These are phyloP conservation scores for Sterrhoptilus dennistouni DNA, from an alignment of 2,113 vertebrate species.

Conservation along the genomic window DNA sequence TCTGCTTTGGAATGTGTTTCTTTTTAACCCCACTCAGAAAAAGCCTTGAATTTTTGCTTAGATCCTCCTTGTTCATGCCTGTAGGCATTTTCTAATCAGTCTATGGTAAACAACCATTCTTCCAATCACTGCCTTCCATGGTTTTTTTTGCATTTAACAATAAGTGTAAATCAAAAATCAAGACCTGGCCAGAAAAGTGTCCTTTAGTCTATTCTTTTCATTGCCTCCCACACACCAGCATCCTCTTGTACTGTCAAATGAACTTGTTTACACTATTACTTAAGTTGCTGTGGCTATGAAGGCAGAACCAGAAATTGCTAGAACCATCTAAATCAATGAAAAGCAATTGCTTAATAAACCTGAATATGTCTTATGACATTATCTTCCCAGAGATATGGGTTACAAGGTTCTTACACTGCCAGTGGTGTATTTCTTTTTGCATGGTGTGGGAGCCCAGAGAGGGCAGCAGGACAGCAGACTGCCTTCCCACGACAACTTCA, in stretches of 20 bases:
- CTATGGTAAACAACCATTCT: background rate
- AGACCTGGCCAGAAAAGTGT: background rate
- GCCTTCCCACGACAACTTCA: background rate
- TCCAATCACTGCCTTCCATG: background rate
- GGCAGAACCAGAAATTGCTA: background rate
- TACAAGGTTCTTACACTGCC: background rate
- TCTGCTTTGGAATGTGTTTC: background rate
- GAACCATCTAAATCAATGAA: background rate
- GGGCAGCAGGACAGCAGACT: background rate
- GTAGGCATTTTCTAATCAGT: background rate
- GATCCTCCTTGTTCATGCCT: background rate
- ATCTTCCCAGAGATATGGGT: background rate
- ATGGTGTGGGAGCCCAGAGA: background rate
- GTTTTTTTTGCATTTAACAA: background rate
- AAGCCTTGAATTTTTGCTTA: background rate
- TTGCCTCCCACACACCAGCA: background rate
- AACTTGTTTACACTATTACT: background rate
- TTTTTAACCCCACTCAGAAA: background rate
- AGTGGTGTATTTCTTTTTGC: rapidly evolving
- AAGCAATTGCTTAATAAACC: background rate
- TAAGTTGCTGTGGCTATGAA: background rate
- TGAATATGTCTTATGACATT: background rate
- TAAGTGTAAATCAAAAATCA: background rate
- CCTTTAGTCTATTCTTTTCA: background rate
- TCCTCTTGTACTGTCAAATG: background rate